Evolutionary conservation across 2,888 invertebrate genomes (phyloP), one percentile per base, ranked within the genome.

Genomic region (Cataglyphis albicans): DNA sequence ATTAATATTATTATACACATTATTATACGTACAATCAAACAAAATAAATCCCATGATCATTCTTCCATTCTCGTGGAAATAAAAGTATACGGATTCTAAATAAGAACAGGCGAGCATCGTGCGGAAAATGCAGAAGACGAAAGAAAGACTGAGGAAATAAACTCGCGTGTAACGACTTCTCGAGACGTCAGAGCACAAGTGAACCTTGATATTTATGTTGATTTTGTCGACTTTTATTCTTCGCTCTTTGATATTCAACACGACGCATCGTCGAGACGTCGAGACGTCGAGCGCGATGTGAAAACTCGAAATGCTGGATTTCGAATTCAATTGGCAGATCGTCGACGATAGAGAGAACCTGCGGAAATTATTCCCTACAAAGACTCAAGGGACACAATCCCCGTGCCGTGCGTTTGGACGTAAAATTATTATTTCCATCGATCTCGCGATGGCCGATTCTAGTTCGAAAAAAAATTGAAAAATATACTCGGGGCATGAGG

Each of bases 301-400:
- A 44, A 68, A 68, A 12, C 10, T 35, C 12, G 44, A 18, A 38
- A 70, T 48, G 59, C 12, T 44, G 44, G 32, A 68, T 80, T 80
- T 70, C 59, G 68, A 80, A 70, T 61, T 80, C 78, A 80, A 80
- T 70, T 68, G 70, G 32, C 44, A 32, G 29, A 61, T 35, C 59
- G 59, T 59, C 32, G 59, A 70, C 44, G 4, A 67, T 68, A 32
- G 32, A 44, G 25, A 48, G n/a, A 59, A 44, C 12, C 44, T 21
- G n/a, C 41, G 25, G 59, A 35, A 78, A 80, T 80, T 80, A 80
- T 48, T 61, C 35, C 18, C 9, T 18, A 59, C 35, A 68, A 80
- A 80, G 55, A n/a, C 12, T 57, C 76, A 18, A 76, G 35, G 64
- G 64, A 32, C 15, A n/a, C 15, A 38, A 10, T 76, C 9, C n/a